phyloP scores from a whole-genome alignment of 2,888 invertebrate genomes.

The Prosapia bicincta region DNA sequence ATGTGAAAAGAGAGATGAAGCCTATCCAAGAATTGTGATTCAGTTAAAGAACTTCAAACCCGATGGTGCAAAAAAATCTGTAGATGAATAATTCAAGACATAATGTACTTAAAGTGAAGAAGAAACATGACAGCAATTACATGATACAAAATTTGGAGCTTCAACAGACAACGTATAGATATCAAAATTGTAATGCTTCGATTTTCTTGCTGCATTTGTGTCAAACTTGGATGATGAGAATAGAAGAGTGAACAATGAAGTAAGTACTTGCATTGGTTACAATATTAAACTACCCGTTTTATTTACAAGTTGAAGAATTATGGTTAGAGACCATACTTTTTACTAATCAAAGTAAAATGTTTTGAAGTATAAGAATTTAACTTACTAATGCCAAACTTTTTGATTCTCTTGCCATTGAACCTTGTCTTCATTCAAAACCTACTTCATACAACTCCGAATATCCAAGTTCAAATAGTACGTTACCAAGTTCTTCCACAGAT shows the following conservation, averaged over 20 bases:
- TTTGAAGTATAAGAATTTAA: neutral
- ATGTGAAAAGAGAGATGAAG: slow-evolving; percentile 11
- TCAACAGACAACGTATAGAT: neutral
- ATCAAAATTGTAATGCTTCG: neutral
- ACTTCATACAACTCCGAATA: too few species aligned
- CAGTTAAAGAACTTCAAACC: slow-evolving; percentile 20
- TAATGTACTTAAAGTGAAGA: neutral
- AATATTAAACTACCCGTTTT: neutral
- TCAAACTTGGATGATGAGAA: neutral
- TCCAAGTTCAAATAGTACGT: too few species aligned
- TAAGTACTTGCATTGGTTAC: neutral
- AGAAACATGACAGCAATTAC: neutral
- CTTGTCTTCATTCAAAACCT: too few species aligned
- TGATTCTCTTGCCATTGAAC: too few species aligned
- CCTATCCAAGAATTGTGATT: slow-evolving; percentile 10
- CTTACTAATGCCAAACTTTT: neutral
- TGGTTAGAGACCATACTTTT: neutral
- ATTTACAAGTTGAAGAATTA: neutral
- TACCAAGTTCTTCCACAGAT: too few species aligned
- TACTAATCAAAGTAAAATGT: neutral
- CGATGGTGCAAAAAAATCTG: slow-evolving; percentile 19
- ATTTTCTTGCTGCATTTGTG: neutral
- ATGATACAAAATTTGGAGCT: neutral
- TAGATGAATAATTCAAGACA: slow-evolving; percentile 2
- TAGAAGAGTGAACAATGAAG: neutral